Evolutionary conservation across 1,140 invertebrate genomes (phyloP).

Genomic region (Drosophila aff.): DNA sequence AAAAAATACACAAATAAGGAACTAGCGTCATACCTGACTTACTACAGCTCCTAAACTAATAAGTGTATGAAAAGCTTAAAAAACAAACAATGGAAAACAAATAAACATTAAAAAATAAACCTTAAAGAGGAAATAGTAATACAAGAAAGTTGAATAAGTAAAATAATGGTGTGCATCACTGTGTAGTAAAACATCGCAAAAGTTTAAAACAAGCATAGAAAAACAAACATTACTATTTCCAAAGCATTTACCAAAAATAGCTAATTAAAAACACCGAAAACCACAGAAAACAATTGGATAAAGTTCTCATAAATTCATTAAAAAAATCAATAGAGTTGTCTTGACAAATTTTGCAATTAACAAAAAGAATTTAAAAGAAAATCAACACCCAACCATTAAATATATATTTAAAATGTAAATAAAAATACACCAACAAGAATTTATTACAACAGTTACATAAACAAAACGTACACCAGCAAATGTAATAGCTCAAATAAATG

Average conservation of each 20-base stretch:
- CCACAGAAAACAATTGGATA: not conserved
- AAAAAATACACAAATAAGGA: slow-evolving; percentile 2
- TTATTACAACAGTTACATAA: not conserved
- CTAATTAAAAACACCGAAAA: not conserved
- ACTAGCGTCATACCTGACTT: slow-evolving; percentile 5
- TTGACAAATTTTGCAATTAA: slow-evolving; percentile 2
- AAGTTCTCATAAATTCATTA: not conserved
- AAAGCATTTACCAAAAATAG: slow-evolving; percentile 8
- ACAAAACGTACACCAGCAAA: slow-evolving; percentile 3
- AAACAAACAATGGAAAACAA: not conserved
- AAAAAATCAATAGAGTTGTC: not conserved
- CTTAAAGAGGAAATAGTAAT: not conserved
- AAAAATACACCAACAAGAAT: not conserved
- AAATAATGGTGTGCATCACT: too few relatives aligned
- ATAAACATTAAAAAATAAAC: not conserved
- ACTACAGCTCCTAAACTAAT: not conserved
- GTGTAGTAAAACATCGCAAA: not conserved
- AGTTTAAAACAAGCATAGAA: not conserved
- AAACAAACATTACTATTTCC: not conserved
- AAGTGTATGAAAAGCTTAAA: not conserved
- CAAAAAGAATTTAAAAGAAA: slow-evolving; percentile 5
- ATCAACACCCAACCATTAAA: not conserved
- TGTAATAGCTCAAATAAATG: not conserved
- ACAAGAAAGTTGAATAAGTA: not conserved
- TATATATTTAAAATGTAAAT: slow-evolving; percentile 1